phyloP scores from a whole-genome alignment of 2,888 invertebrate species.

The Himalopsyche anomala region DNA sequence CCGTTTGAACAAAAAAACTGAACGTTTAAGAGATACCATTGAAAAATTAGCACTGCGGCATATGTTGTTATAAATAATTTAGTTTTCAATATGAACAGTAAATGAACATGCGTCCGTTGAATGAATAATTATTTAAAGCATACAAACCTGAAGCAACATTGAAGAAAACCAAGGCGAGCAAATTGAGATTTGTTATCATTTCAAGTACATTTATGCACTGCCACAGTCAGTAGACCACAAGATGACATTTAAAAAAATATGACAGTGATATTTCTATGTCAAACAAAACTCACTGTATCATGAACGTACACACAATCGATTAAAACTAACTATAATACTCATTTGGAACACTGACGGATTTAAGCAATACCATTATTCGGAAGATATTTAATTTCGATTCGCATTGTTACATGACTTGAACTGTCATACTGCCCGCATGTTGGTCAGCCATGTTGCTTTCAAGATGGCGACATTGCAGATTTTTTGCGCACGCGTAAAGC shows the following conservation, averaged over 20 bases:
- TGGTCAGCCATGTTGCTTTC: constrained; percentile 59
- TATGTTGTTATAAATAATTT: constrained; percentile 40
- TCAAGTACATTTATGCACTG: constrained; percentile 52
- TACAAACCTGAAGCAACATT: constrained; percentile 58
- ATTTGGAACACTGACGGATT: background rate
- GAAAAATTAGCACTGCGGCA: constrained; percentile 38
- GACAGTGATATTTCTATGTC: constrained; percentile 14
- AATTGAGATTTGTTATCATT: constrained; percentile 55
- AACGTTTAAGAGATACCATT: background rate
- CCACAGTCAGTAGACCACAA: constrained; percentile 46
- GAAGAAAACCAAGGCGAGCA: constrained; percentile 52
- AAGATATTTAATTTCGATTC: constrained; percentile 36
- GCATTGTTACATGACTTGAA: constrained; percentile 43
- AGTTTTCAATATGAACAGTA: background rate
- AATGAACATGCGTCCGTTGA: background rate
- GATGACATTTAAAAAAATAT: constrained; percentile 56
- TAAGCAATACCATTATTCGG: background rate
- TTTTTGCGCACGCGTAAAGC: constrained; percentile 56
- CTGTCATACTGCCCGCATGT: constrained; percentile 56
- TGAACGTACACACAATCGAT: background rate
- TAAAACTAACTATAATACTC: background rate
- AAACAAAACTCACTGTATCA: constrained; percentile 3
- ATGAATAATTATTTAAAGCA: background rate
- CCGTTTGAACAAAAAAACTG: background rate
- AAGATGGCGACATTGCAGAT: constrained; percentile 63